Conservation (phyloP, 2,888 invertebrate species). For the Polietes domitor region DNA sequence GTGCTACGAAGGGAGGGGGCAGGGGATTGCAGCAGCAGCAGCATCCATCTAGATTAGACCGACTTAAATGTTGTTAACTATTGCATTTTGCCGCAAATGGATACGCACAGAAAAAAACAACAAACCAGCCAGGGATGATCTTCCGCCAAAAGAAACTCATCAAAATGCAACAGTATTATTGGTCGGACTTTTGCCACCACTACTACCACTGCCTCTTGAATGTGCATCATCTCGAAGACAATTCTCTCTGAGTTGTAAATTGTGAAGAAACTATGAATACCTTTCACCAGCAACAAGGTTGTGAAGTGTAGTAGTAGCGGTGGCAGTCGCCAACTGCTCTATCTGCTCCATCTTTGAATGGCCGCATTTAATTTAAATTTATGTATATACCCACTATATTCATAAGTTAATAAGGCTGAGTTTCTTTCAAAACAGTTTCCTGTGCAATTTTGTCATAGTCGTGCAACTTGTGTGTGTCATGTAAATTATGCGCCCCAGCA, state of each 20-base stretch:
- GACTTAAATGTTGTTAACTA: conserved; percentile 59
- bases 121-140: background rate
- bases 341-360: conserved; percentile 40
- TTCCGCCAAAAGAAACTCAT: conserved; percentile 34
- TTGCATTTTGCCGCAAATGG: conserved; percentile 46
- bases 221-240: conserved; percentile 41
- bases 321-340: background rate
- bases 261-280: too few species aligned
- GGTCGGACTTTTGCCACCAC: conserved; percentile 9
- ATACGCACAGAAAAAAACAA: conserved; percentile 45
- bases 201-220: conserved; percentile 7
- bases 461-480: background rate
- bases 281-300: too few species aligned
- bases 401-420: conserved; percentile 53
- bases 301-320: too few species aligned
- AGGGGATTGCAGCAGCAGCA: conserved; percentile 30
- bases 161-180: conserved; percentile 60
- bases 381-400: conserved; percentile 48
- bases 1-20: conserved; percentile 1
- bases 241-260: too few species aligned
- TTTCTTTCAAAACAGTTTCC: background rate
- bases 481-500: background rate
- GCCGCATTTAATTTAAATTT: conserved; percentile 60
- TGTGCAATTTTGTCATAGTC: conserved; percentile 1
- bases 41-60: conserved; percentile 63